Evolutionary conservation across 2,888 invertebrate genomes (phyloP), one percentile per base, ranked within the genome.

Genomic region (Drosophila putrida): DNA sequence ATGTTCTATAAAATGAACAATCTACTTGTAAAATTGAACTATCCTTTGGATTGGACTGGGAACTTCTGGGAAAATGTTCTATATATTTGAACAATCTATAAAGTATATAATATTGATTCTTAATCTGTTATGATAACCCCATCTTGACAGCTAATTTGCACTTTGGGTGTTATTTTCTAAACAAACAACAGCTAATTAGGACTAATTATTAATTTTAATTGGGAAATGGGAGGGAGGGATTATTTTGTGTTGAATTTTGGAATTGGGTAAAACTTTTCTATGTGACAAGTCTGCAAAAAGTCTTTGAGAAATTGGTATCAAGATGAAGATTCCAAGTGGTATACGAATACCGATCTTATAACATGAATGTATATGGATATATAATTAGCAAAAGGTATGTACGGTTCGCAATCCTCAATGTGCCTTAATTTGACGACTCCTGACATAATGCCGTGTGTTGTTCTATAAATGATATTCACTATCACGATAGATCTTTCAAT

Each of bases 331-430:
- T 28, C 6, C 15, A 47, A 20, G 13, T 15, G 15, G 39, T 15
- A 41, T 41, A 15, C 15, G 20, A 9, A 41, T 15, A 31, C 31
- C 6, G 43, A 15, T 33, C 15, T 33, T 31, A 54, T 53, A 50
- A 20, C 20, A 20, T 20, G 3, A 20, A 20, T 20, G 2, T 41
- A 9, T 51, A 41, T 51, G 46, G 49, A 28, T 44, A 65, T 44
- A 15, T 41, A 36, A 31, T 33, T 72, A 53, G 31, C 11, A 54
- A 72, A 66, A 72, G 61, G 65, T 69, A 69, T 65, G 68, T 64
- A 69, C 68, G 33, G 55, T 41, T 54, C 43, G 46, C 44, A 59
- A 44, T 50, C 11, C 20, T 27, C 20, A 50, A 31, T 51, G 28
- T 49, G 20, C 36, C 31, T 35, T 2, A 41, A 20, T 15, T 5